phyloP scores from a whole-genome alignment of 2,797 vertebrate species.

The Psittacula derbiana region DNA sequence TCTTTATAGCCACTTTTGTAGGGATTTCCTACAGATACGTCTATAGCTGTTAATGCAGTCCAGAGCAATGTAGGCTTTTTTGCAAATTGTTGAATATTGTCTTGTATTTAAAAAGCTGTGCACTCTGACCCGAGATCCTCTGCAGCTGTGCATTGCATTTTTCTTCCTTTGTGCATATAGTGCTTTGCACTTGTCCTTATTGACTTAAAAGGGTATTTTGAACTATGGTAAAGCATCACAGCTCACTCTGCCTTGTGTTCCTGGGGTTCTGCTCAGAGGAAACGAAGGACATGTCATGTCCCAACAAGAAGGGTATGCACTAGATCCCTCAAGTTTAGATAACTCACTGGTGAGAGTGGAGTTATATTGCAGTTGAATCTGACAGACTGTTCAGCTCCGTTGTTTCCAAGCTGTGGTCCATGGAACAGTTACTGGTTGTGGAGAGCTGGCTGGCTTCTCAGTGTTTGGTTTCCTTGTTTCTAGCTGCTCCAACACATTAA shows the following conservation, averaged over 20 bases:
- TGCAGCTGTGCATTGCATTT: rapidly evolving
- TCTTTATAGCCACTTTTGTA: not conserved
- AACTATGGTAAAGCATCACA: not conserved
- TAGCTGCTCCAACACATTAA: slow-evolving; percentile 1
- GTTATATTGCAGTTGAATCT: rapidly evolving
- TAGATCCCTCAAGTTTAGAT: not conserved
- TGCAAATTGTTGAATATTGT: not conserved
- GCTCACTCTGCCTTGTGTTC: not conserved
- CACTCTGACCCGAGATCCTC: not conserved
- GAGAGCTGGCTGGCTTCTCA: slow-evolving; percentile 19
- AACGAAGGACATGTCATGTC: not conserved
- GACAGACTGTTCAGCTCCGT: rapidly evolving
- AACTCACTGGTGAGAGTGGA: not conserved
- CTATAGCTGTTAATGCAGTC: not conserved
- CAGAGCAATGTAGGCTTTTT: rapidly evolving
- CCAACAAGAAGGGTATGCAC: not conserved
- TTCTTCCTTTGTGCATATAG: not conserved
- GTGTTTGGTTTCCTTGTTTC: slow-evolving; percentile 31
- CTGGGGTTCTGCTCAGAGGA: not conserved
- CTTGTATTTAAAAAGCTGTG: not conserved
- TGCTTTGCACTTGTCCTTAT: not conserved
- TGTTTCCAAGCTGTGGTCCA: slow-evolving; percentile 23
- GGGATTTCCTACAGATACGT: not conserved
- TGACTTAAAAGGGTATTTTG: not conserved
- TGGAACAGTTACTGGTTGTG: slow-evolving; percentile 32